phyloP scores from a whole-genome alignment of 1,140 invertebrate species.

The Marisa cornuarietis region DNA sequence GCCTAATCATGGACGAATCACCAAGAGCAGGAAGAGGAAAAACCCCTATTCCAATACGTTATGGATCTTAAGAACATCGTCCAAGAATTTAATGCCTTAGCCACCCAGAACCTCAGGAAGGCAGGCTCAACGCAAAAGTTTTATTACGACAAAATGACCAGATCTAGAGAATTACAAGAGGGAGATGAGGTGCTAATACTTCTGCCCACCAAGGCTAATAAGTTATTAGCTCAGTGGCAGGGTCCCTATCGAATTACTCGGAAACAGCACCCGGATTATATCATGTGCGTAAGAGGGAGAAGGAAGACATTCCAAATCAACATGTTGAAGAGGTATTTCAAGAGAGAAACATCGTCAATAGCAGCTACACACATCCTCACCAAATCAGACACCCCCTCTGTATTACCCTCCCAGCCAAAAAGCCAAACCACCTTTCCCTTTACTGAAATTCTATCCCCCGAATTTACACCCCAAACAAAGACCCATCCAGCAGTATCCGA shows the following conservation, averaged over 20 bases:
- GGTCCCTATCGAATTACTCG: conserved; percentile 26
- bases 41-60: conserved; percentile 18
- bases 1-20: conserved; percentile 41
- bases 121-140: background rate
- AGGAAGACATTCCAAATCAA: no score
- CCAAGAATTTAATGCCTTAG: conserved; percentile 21
- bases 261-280: background rate
- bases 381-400: no score
- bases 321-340: no score
- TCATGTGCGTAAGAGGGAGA: no score
- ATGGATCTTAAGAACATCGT: conserved; percentile 15
- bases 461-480: no score
- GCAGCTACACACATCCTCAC: no score
- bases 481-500: no score
- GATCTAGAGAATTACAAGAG: conserved; percentile 15
- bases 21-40: conserved; percentile 29
- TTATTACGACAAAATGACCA: conserved; percentile 19
- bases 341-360: no score
- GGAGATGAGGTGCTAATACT: conserved; percentile 32
- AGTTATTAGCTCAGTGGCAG: conserved; percentile 28
- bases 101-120: conserved; percentile 11
- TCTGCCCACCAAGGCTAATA: conserved; percentile 29
- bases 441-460: no score
- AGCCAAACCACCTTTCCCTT: no score
- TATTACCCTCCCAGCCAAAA: no score